Evolutionary conservation across 2,888 invertebrate species (phyloP).

Genomic region (Drosophila vallismaia): DNA sequence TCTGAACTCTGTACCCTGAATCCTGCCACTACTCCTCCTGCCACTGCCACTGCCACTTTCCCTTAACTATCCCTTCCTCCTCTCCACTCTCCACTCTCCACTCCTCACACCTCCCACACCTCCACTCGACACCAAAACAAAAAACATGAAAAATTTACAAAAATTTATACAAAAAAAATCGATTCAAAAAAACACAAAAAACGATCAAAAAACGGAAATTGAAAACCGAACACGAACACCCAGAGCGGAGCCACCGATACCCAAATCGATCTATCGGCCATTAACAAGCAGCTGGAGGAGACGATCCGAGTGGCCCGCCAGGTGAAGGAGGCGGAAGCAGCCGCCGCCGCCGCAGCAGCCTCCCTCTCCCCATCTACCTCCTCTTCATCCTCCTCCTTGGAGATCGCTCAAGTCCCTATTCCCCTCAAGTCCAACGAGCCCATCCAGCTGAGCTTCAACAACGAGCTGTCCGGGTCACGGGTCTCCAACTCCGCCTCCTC

Average conservation of each 20-base stretch:
- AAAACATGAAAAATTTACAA: conserved; percentile 29
- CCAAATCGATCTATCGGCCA: conserved; percentile 83
- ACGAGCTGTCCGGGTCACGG: conserved; percentile 70
- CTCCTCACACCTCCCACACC: neutral
- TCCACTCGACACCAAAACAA: conserved; percentile 2
- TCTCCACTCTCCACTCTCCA: neutral
- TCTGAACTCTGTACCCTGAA: neutral
- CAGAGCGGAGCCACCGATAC: conserved; percentile 82
- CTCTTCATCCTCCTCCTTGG: conserved; percentile 38
- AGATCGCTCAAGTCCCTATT: conserved; percentile 64
- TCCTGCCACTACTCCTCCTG: conserved; percentile 6
- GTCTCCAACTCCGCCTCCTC: conserved; percentile 32
- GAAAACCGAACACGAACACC: neutral
- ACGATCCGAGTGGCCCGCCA: conserved; percentile 84
- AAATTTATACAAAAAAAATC: conserved; percentile 41
- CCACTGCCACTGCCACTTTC: too few species aligned
- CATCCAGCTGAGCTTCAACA: conserved; percentile 81
- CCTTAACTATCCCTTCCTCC: neutral
- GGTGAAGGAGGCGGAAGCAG: conserved; percentile 82
- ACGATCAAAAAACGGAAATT: conserved; percentile 11
- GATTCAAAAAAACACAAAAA: conserved; percentile 8
- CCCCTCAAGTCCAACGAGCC: conserved; percentile 68
- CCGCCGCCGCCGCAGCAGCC: conserved; percentile 63
- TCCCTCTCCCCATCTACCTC: conserved; percentile 42
- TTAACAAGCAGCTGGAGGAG: conserved; percentile 84